Base-by-base conservation (phyloP, 2,888 invertebrate genomes). In the Acronicta alni region DNA sequence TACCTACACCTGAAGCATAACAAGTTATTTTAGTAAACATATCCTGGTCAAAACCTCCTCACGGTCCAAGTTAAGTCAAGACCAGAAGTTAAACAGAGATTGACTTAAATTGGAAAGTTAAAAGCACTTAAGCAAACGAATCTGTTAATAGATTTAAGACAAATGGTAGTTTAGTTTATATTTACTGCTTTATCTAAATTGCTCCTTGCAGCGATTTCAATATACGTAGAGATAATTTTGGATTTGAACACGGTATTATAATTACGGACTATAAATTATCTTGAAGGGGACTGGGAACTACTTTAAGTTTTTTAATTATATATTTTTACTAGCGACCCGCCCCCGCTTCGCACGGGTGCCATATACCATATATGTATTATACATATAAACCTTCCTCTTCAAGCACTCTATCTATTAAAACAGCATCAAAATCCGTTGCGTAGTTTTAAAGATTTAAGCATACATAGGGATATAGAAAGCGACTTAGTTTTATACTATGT, bases 131-230 rank as follows among this genome's bases (percentile, higher is more conserved):
- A 46, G 38, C 42, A 48, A 51, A 72, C 39, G 42, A 42, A 43
- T 56, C 71, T 53, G 57, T 67, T 64, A 67, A 70, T 60, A 65
- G 65, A 76, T 62, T 39, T 20, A 58, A 66, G 48, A 60, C 64
- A 58, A 72, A 64, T 55, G 57, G 43, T 48, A 12, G 54, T 59
- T 53, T 48, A 12, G 54, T 59, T 53, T 58, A 18, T 52, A 57
- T 60, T 60, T 43, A 35, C 35, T 26, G 47, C 35, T 44, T 26
- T 70, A 74, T 74, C 64, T 67, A 46, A 71, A 71, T 60, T 57
- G 48, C 55, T 61, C 15, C 38, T 53, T 44, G 42, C 45, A 47
- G 51, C 54, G 38, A 58, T 73, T 57, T 41, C 7, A 49, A 44
- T 26, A 23, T 26, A 18, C 48, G 45, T 54, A 17, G 43, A 70